These are phyloP conservation scores for Meriones psammophilus DNA, from an alignment of 2,797 vertebrate species.

Conservation along the genomic window DNA sequence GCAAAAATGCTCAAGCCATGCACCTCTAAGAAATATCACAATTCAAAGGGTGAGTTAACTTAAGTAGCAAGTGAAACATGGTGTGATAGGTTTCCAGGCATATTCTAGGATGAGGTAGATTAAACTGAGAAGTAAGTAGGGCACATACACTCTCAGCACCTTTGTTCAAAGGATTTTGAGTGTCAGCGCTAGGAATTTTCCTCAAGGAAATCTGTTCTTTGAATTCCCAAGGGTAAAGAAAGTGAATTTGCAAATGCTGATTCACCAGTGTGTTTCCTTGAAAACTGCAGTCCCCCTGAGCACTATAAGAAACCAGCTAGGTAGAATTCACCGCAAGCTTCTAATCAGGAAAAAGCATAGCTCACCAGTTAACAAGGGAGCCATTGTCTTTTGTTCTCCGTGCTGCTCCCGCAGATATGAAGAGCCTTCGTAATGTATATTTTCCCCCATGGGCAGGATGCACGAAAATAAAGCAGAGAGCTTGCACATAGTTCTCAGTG, in stretches of 20 bases:
- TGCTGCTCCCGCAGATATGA: not conserved
- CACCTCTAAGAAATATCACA: not conserved
- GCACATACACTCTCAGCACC: not conserved
- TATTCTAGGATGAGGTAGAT: not conserved
- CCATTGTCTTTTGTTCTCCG: not conserved
- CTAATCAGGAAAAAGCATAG: constrained; percentile 18
- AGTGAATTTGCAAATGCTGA: constrained; percentile 43
- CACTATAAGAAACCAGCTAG: constrained; percentile 48
- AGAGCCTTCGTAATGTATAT: not conserved
- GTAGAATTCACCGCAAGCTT: constrained; percentile 29
- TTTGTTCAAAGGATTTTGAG: constrained; percentile 50
- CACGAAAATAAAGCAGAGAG: not conserved
- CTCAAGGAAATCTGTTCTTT: constrained; percentile 61
- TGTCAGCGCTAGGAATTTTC: constrained; percentile 22
- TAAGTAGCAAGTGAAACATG: constrained; percentile 10
- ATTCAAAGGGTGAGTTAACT: not conserved
- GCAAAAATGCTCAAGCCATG: not conserved
- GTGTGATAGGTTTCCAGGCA: not conserved
- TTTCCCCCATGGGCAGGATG: not conserved
- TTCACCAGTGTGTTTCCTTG: constrained; percentile 19
- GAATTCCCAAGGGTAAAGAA: constrained; percentile 63
- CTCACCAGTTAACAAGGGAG: constrained; percentile 60
- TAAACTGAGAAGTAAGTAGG: not conserved
- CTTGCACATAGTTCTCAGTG: not conserved
- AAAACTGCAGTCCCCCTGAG: constrained; percentile 2